These are phyloP conservation scores for Phataginus tricuspis DNA, from an alignment of 2,797 vertebrate species.

Conservation along the genomic window DNA sequence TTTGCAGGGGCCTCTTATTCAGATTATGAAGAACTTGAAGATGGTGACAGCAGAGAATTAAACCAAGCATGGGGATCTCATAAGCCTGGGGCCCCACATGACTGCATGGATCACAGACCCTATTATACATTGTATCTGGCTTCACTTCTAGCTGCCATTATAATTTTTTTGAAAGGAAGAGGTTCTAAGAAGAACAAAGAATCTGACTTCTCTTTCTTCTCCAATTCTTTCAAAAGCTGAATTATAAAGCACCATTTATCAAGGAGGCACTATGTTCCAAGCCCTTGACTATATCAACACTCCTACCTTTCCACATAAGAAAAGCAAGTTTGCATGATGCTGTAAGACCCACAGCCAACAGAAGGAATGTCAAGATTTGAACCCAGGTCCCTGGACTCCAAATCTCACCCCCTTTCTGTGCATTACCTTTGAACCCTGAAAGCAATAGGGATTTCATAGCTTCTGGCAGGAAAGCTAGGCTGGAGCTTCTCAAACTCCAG, in stretches of 20 bases:
- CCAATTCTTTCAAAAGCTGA: background rate
- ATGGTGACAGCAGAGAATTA: background rate
- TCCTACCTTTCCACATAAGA: background rate
- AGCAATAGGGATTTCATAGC: background rate
- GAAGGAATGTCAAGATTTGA: background rate
- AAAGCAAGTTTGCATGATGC: background rate
- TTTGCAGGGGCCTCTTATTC: background rate
- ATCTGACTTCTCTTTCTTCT: background rate
- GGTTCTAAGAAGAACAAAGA: background rate
- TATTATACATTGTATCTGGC: accelerated
- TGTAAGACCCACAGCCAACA: background rate
- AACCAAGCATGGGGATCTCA: background rate
- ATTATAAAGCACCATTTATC: background rate
- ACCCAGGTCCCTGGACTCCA: background rate
- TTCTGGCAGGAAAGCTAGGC: background rate
- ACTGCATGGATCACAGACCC: background rate
- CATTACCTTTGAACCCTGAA: background rate
- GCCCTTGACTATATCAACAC: background rate
- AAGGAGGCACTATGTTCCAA: too few relatives aligned
- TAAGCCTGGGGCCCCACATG: background rate
- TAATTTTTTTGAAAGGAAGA: background rate
- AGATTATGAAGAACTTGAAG: background rate
- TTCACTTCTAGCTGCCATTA: background rate
- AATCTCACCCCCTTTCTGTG: background rate
- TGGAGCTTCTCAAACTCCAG: background rate